These are phyloP conservation scores for Emys orbicularis DNA, from an alignment of 2,797 vertebrate species.

Conservation along the genomic window DNA sequence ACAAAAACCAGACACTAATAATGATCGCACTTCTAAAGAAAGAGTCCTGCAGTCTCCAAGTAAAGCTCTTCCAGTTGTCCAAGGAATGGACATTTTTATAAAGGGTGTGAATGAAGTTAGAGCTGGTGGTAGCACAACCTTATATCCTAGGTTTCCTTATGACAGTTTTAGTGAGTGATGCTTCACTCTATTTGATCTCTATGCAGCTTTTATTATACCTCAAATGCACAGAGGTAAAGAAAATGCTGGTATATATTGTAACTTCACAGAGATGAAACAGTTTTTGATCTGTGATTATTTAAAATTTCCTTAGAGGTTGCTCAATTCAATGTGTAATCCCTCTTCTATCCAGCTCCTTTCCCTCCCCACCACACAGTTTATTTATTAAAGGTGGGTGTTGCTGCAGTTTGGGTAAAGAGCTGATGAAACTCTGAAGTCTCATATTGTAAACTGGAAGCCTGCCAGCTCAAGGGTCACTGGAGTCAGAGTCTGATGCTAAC, in stretches of 20 bases:
- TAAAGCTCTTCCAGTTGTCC: background rate
- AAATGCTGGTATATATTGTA: conserved; percentile 5
- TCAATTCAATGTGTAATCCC: conserved; percentile 33
- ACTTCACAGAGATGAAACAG: conserved; percentile 52
- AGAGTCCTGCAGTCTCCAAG: background rate
- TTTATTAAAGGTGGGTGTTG: conserved; percentile 49
- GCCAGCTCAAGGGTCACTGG: conserved; percentile 57
- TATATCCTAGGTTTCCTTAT: conserved; percentile 46
- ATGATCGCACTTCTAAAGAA: background rate
- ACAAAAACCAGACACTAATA: background rate
- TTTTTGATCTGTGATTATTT: conserved; percentile 66
- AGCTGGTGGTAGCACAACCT: conserved; percentile 27
- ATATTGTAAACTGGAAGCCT: conserved; percentile 45
- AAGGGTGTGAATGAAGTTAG: conserved; percentile 47
- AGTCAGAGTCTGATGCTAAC: conserved; percentile 59
- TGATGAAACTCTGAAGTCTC: conserved; percentile 32
- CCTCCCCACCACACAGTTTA: background rate
- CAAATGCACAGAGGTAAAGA: conserved; percentile 41
- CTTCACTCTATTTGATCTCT: conserved; percentile 59
- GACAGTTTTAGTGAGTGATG: conserved; percentile 59
- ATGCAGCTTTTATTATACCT: conserved; percentile 37
- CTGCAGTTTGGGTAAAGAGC: background rate
- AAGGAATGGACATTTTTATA: background rate
- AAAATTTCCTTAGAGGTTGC: conserved; percentile 59
- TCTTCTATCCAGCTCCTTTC: background rate